Evolutionary conservation across 2,113 vertebrate genomes (phyloP).

Genomic region (Uropsilus gracilis): DNA sequence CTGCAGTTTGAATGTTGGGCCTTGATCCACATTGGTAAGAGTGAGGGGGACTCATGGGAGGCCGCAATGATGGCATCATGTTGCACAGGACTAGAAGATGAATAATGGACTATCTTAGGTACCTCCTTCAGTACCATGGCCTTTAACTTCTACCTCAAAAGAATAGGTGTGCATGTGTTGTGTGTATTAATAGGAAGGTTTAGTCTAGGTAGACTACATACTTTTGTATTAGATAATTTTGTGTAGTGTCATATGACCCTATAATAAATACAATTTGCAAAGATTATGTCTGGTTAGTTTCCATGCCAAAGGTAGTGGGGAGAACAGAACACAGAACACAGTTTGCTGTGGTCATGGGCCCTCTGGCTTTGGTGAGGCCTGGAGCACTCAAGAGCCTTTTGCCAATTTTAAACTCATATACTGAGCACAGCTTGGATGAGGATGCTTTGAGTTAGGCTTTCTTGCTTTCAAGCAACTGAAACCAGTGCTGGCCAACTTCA

Average conservation of each 20-base stretch:
- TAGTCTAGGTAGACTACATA: neutral
- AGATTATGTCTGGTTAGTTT: constrained; percentile 40
- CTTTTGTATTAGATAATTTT: constrained; percentile 15
- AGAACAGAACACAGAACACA: neutral
- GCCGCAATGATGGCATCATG: neutral
- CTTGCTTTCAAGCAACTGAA: constrained; percentile 27
- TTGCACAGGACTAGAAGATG: neutral
- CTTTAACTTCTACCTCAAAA: neutral
- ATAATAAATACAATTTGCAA: constrained; percentile 24
- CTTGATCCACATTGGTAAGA: neutral
- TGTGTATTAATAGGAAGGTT: neutral
- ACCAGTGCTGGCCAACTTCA: neutral
- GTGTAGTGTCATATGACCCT: neutral
- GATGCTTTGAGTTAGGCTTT: constrained; percentile 24
- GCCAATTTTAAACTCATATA: neutral
- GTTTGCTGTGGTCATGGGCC: neutral
- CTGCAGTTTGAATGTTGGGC: neutral
- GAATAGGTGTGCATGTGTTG: neutral
- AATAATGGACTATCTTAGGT: neutral
- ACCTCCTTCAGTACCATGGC: neutral
- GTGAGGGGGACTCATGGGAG: neutral
- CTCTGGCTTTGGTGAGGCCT: neutral
- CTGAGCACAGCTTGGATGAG: neutral
- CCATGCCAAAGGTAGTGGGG: neutral
- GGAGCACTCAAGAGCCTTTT: neutral